Conservation (phyloP, 1,140 invertebrate genomes). For the silkworm (Bombyx mori) region DNA sequence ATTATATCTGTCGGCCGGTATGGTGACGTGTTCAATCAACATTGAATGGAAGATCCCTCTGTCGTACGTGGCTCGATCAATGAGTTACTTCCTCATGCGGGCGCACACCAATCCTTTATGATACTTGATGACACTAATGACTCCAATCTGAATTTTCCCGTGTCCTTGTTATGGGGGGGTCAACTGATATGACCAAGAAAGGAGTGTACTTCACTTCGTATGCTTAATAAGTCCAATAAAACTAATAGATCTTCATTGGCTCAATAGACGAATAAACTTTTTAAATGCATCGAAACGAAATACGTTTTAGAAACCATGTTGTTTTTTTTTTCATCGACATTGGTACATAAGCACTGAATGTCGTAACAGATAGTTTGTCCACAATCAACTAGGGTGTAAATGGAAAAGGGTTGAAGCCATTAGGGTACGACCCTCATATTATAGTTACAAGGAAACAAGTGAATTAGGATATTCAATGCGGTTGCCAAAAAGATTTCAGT, state of each 20-base stretch:
- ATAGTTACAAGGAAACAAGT: conserved; percentile 5
- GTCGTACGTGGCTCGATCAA: conserved; percentile 49
- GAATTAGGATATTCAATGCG: background rate
- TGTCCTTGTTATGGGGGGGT: conserved; percentile 48
- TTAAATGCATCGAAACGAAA: conserved; percentile 1
- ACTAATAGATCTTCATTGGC: conserved; percentile 53
- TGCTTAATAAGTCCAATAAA: conserved; percentile 54
- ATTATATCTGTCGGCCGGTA: conserved; percentile 9
- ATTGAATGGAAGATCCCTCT: conserved; percentile 33
- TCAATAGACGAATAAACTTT: conserved; percentile 23
- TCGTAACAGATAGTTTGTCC: conserved; percentile 22
- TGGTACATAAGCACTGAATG: background rate
- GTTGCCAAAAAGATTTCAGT: background rate
- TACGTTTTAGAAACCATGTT: background rate
- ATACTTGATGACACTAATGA: conserved; percentile 56
- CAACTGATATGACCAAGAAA: conserved; percentile 50
- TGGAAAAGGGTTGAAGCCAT: conserved; percentile 44
- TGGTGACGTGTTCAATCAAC: conserved; percentile 39
- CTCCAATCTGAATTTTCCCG: conserved; percentile 52
- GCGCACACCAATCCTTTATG: conserved; percentile 48
- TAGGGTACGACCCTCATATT: conserved; percentile 30
- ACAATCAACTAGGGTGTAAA: conserved; percentile 43
- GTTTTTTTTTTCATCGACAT: background rate
- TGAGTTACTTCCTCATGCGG: conserved; percentile 63
- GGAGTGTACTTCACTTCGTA: conserved; percentile 27